Evolutionary conservation across 2,797 vertebrate species (phyloP).

Genomic region (Gambusia yucatana): DNA sequence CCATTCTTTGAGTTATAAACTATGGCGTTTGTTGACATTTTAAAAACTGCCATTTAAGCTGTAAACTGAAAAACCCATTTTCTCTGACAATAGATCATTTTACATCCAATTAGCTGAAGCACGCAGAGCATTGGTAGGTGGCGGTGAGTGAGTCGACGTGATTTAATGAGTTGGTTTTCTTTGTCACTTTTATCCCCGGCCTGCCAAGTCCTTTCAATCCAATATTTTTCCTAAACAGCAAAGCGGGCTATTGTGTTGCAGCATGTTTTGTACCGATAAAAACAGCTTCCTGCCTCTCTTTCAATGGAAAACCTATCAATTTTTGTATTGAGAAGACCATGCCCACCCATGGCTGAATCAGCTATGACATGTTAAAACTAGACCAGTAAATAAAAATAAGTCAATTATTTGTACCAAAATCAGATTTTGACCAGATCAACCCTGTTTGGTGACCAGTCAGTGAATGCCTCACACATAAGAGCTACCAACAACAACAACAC

Average conservation of each 20-base stretch:
- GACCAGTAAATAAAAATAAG: not conserved
- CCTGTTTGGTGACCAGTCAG: not conserved
- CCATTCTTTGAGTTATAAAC: not conserved
- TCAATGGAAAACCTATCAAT: not conserved
- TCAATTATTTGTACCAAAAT: not conserved
- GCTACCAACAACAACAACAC: not conserved
- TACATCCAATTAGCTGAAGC: conserved; percentile 3
- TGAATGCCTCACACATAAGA: not conserved
- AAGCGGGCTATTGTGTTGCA: not conserved
- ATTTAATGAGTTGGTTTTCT: conserved; percentile 6
- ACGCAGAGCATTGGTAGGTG: not conserved
- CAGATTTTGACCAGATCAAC: not conserved
- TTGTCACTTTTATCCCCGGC: conserved; percentile 5
- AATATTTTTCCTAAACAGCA: not conserved
- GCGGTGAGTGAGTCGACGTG: not conserved
- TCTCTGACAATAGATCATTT: not conserved
- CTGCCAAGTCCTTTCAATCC: not conserved
- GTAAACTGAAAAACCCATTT: not conserved
- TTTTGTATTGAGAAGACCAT: not conserved
- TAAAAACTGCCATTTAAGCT: not conserved
- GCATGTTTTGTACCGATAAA: not conserved
- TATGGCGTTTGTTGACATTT: not conserved
- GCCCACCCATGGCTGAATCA: not conserved
- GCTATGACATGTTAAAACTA: not conserved
- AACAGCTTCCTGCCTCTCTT: not conserved